Base-by-base conservation (phyloP, 1,140 invertebrate genomes). In the Diorhabda carinulata region DNA sequence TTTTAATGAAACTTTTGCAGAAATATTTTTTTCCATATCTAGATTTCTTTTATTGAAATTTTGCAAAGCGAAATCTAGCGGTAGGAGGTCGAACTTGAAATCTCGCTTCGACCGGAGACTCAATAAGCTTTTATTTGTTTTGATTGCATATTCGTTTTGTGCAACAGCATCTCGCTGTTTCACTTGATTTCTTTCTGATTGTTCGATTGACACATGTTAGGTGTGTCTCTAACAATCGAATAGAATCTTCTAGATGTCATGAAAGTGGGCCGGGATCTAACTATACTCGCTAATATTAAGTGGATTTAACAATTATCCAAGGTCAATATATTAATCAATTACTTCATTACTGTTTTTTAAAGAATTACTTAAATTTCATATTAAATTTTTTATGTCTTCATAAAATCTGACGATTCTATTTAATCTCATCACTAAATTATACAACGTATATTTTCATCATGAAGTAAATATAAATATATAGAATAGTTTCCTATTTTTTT, bases 61-160 rank as follows among this genome's bases (percentile, higher is more conserved):
- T 6, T 52, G 47, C n/a, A 52, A 60, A 56, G 65, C 65, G 65
- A 44, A 45, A 67, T 67, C 65, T 67, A 67, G 41, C 65, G 65
- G 58, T 47, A 60, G 58, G 65, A 67, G 58, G 65, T 67, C 42
- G 42, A 67, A 67, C 57, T 67, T 40, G 65, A 60, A 67, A 57
- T 60, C 65, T 57, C 57, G 57, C 42, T 57, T 5, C 57, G 65
- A 43, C 47, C 47, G 47, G 47, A 1, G 25, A 25, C 47, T 52
- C 47, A 8, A 9, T 52, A n/a, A 52, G 41, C 58, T 60, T 67
- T 67, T 3, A 42, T 67, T 67, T 67, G 57, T 60, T 67, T 67
- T 41, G 42, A 67, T 60, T 67, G 25, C 25, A 61, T 41, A 40
- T 8, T 43, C 59, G 59, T 7, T 8, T 8, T n/a, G 4, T 10